Evolutionary conservation across 2,797 vertebrate species (phyloP), one percentile per base, ranked within the genome.

Genomic region (Thaleichthys pacificus): DNA sequence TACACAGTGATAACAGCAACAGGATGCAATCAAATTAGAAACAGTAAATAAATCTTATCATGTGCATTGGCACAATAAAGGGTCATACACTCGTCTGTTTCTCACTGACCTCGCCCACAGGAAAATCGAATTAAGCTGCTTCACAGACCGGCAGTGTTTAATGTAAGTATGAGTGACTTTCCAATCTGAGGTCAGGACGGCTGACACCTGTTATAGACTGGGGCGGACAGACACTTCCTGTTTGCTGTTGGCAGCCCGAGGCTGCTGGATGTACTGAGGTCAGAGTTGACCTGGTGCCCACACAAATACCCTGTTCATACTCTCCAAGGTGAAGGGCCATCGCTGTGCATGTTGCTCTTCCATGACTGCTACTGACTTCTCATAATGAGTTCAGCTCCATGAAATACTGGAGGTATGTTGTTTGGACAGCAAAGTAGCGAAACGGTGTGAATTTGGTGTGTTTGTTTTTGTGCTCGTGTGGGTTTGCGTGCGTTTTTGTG

Each of bases 201-300:
- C 60, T 69, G 75, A 79, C 68, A 82, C 74, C 73, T 79, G 68
- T 75, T 32, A 47, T 42, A 72, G 57, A 56, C 57, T 57, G 11
- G 24, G 64, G 67, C 32, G 69, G 82, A 80, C 71, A 78, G 28
- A 80, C 15, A 70, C 80, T 82, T 80, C 70, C 80, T 80, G 83
- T 82, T 81, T 81, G 78, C n/a, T 47, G 57, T 35, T 22, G 68
- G 32, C 19, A 26, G 32, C 42, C 42, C 12, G 42, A 14, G 68
- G 9, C 15, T 5, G 72, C 82, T 66, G 71, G 60, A 79, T 77
- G 81, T 71, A 79, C 0, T 77, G 80, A 80, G 78, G 78, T 81
- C 82, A 70, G 65, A 73, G 47, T 75, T 84, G 85, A 82, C 78
- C 35, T 63, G 15, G 73, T 75, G 80, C 86, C 84, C 77, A 82